Base-by-base conservation (phyloP, 2,113 vertebrate genomes). In the Riparia riparia region DNA sequence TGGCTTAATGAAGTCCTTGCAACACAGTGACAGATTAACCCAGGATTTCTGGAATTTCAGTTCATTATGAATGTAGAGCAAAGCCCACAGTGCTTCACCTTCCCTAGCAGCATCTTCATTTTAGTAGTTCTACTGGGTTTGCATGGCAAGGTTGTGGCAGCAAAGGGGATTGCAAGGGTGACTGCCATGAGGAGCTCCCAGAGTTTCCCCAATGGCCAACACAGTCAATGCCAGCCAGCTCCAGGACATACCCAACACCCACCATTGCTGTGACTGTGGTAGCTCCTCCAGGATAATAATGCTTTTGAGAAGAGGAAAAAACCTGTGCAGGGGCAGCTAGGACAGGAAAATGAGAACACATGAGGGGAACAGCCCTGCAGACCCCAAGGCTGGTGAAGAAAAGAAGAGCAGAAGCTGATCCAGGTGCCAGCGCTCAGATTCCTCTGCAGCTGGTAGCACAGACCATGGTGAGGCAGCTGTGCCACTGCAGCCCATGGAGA, bases 191-290 rank as follows among this genome's bases (percentile, higher is more conserved):
- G 21, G 63, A 77, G 42, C 26, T 42, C 26, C 17, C 22, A 31
- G 49, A 56, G 22, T 41, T 34, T 42, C 12, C 34, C 10, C 31
- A 37, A 1, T 6, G 1, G 28, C 34, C 26, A 41, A 32, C 12
- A 17, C 47, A 49, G 42, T 34, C 34, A 69, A 12, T 14, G 64
- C 6, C 49, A 69, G 87, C 34, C 3, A 5, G 31, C 63, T 69
- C 17, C 56, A 77, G 44, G 49, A 32, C 18, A 47, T 34, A 63
- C 14, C 25, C 31, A 49, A 6, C 17, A 53, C 3, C 1, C 7
- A 39, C 17, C 20, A 19, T 1, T 4, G 47, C 7, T 2, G n/a
- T 28, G 21, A 60, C 4, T 6, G 22, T 17, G n/a, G n/a, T 14
- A 77, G 26, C 4, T 21, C 15, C 34, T 28, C 17, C 2, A 4